A percentile compares a stretch with the other conserved stretches of the same genome.
Conservation (phyloP, 2,888 invertebrate species). For the Cerceris rybyensis region DNA sequence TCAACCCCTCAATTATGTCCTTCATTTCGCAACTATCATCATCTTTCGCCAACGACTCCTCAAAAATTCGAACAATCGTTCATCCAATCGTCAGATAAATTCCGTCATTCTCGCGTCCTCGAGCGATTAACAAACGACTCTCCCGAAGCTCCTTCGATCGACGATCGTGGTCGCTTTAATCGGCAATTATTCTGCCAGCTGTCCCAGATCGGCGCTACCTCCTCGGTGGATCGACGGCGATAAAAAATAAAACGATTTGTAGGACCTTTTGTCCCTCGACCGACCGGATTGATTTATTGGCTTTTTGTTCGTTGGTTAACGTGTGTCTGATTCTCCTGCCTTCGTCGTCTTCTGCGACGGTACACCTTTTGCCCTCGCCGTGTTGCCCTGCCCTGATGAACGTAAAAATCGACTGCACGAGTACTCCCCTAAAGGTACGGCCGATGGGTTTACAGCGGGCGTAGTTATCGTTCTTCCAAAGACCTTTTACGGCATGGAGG, state of each 20-base stretch:
- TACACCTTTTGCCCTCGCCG: neutral
- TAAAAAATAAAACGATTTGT: constrained; percentile 45
- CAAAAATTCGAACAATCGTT: no score
- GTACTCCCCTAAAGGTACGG: constrained; percentile 31
- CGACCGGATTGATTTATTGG: constrained; percentile 37
- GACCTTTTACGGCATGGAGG: constrained; percentile 40
- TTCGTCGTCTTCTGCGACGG: neutral
- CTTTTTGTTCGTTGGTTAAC: constrained; percentile 32
- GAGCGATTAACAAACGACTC: no score
- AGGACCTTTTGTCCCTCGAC: constrained; percentile 29
- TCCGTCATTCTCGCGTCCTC: no score
- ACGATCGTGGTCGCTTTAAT: constrained; percentile 8
- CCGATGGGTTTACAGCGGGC: constrained; percentile 12
- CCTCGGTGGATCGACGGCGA: neutral
- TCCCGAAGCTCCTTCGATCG: neutral
- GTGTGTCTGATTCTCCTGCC: neutral
- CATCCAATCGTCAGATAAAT: no score
- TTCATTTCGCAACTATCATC: no score
- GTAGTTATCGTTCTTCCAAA: constrained; percentile 24
- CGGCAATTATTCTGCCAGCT: constrained; percentile 41
- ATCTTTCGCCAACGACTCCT: no score
- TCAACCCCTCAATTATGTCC: no score
- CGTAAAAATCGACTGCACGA: constrained; percentile 16
- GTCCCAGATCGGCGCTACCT: constrained; percentile 1
- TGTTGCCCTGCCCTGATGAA: no score